Evolutionary conservation across 2,113 vertebrate species (phyloP).

Genomic region (Chloropsis cyanopogon): DNA sequence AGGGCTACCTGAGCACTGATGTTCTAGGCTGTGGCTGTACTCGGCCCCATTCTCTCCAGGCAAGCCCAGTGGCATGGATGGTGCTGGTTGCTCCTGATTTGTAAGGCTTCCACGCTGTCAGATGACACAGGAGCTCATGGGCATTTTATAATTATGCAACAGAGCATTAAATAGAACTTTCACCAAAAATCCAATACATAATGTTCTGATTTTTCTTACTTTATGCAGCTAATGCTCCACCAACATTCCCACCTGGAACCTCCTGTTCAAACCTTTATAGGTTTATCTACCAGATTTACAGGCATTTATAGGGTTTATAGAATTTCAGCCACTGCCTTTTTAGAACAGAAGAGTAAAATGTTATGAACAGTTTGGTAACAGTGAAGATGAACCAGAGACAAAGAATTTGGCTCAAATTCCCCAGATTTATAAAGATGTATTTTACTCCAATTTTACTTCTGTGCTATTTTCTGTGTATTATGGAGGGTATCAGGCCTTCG

Average conservation of each 20-base stretch:
- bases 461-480: background rate
- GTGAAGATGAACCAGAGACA: background rate
- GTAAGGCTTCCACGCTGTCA: conserved; percentile 22
- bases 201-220: background rate
- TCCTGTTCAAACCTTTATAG: background rate
- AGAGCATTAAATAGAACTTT: conserved; percentile 9
- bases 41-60: conserved; percentile 11
- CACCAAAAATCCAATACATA: background rate
- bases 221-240: background rate
- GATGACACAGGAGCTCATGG: background rate
- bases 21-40: background rate
- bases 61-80: background rate
- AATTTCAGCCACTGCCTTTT: background rate
- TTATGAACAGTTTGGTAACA: background rate
- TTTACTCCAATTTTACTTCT: conserved; percentile 15
- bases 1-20: background rate
- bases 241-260: background rate
- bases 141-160: background rate
- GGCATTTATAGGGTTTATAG: background rate
- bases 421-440: background rate
- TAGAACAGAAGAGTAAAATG: background rate
- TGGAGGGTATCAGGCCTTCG: background rate
- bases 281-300: background rate
- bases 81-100: conserved; percentile 20
- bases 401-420: background rate